Evolutionary conservation across 2,797 vertebrate species (phyloP), one percentile per base, ranked within the genome.

Genomic region (Pangasius sanitwongsei): DNA sequence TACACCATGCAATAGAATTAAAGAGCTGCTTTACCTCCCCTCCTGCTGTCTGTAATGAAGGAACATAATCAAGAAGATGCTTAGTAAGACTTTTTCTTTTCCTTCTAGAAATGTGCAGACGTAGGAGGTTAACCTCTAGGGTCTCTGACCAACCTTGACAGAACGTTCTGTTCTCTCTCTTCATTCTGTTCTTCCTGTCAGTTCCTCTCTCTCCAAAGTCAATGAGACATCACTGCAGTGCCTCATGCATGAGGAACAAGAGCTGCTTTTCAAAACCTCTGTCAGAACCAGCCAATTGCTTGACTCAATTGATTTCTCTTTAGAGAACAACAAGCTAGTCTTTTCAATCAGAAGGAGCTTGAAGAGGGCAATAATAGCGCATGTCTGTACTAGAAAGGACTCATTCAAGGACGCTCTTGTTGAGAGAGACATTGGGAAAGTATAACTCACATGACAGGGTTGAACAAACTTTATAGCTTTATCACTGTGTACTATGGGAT

Each of bases 11-110:
- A 78, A 87, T 53, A 80, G 67, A 80, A 91, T 82, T 89, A 89
- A 87, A 91, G 83, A 89, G 80, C 78, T 80, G 72, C 90, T 84
- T 31, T 86, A 90, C 86, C 90, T 90, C 86, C 89, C 88, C 83
- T 89, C 91, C 81, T 78, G 59, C 41, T 70, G 87, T 65, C 55
- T 81, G 70, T 92, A 93, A 94, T 93, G 90, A 94, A 89, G 80
- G 90, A 86, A 91, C 83, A 90, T 86, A 93, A 90, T 92, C 88
- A 65, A 86, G 83, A 37, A 88, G 83, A 50, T 89, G 87, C 86
- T 88, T 50, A 89, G 34, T 87, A 69, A 89, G 72, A 69, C 70
- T 78, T n/a, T 88, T 85, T 90, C 28, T 67, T 78, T 31, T 63
- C 34, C 84, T 90, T 87, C 63, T 72, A 55, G 75, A 89, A 87